Conservation (phyloP, 2,888 invertebrate species). For the Biston betularia region DNA sequence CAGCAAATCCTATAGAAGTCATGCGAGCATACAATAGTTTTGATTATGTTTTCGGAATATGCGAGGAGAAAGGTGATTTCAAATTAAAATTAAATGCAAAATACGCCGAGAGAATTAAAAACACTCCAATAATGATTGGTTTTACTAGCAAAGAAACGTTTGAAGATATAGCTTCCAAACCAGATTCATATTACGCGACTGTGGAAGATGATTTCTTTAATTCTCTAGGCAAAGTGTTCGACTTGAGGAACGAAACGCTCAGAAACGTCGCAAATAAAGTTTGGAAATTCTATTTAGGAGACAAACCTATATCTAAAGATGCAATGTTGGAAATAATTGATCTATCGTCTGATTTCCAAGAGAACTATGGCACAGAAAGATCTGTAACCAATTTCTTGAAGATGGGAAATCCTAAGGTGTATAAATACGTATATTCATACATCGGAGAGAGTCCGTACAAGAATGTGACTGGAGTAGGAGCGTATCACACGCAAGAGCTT, state of each 20-base stretch:
- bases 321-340: constrained; percentile 53
- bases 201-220: constrained; percentile 39
- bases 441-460: constrained; percentile 52
- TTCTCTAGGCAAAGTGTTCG: constrained; percentile 43
- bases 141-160: constrained; percentile 61
- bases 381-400: constrained; percentile 55
- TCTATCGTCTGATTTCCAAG: constrained; percentile 53
- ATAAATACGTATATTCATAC: constrained; percentile 60
- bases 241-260: constrained; percentile 42
- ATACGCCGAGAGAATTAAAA: constrained; percentile 45
- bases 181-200: constrained; percentile 45
- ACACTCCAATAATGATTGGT: constrained; percentile 57
- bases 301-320: constrained; percentile 49
- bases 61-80: constrained; percentile 41
- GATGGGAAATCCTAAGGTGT: constrained; percentile 49
- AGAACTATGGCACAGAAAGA: constrained; percentile 56
- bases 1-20: constrained; percentile 53
- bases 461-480: constrained; percentile 54
- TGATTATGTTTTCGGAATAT: constrained; percentile 49
- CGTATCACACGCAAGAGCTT: constrained; percentile 57
- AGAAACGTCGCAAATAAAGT: constrained; percentile 43
- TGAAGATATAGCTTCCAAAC: constrained; percentile 45
- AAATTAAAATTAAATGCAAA: constrained; percentile 50
- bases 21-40: constrained; percentile 52
- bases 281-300: constrained; percentile 53